Conservation (phyloP, 1,140 invertebrate genomes). For the Heliconius himera region DNA sequence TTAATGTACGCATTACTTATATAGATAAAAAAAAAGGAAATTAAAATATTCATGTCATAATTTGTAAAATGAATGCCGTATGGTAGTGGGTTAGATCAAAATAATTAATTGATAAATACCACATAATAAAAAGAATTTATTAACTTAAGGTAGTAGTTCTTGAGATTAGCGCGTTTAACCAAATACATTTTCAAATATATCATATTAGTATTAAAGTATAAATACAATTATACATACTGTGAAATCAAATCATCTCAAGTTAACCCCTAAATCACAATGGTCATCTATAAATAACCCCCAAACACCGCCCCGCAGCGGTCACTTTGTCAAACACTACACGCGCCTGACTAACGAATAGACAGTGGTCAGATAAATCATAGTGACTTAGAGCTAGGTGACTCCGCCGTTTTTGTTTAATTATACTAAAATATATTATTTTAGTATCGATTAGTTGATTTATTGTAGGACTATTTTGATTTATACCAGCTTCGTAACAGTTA, state of each 20-base stretch:
- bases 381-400: neutral
- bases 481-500: neutral
- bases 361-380: constrained; percentile 36
- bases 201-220: no score
- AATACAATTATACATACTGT: no score
- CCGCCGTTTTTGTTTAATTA: constrained; percentile 13
- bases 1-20: no score
- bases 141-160: no score
- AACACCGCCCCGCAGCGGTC: constrained; percentile 19
- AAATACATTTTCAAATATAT: no score
- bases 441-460: neutral
- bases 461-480: neutral
- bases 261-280: constrained; percentile 31
- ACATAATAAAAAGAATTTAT: no score
- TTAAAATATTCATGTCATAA: no score
- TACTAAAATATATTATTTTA: constrained; percentile 4
- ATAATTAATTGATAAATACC: no score
- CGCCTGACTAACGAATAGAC: constrained; percentile 30
- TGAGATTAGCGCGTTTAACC: no score
- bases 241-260: neutral
- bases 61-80: no score
- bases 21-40: no score
- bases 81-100: no score
- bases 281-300: constrained; percentile 30
- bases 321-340: constrained; percentile 38